These are phyloP conservation scores for Ascaphus truei DNA, from an alignment of 2,113 vertebrate genomes.

Conservation along the genomic window DNA sequence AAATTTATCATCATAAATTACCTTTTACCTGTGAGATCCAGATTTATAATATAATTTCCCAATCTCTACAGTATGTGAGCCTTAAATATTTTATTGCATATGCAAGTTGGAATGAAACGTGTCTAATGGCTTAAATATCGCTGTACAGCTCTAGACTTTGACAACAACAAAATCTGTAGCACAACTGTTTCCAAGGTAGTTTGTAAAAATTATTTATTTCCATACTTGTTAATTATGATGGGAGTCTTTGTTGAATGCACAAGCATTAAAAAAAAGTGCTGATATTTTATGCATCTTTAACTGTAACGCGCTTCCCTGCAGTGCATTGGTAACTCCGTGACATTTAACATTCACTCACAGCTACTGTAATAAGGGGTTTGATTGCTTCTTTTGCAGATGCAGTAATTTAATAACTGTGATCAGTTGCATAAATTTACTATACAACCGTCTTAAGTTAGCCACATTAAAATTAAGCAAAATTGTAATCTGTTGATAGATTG, in stretches of 20 bases:
- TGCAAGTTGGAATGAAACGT: constrained; percentile 59
- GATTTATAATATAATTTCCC: constrained; percentile 72
- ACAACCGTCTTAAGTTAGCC: constrained; percentile 80
- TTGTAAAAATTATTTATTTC: constrained; percentile 87
- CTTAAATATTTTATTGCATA: constrained; percentile 75
- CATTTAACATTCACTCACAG: constrained; percentile 83
- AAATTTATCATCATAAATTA: constrained; percentile 72
- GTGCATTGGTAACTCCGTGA: constrained; percentile 81
- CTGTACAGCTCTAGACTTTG: constrained; percentile 65
- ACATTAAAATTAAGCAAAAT: constrained; percentile 85
- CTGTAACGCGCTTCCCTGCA: constrained; percentile 79
- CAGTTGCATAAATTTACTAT: constrained; percentile 87
- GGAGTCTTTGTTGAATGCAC: constrained; percentile 83
- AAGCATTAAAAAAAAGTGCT: constrained; percentile 83
- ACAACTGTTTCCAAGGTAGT: constrained; percentile 79
- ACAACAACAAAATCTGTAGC: constrained; percentile 62
- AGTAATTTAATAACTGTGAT: constrained; percentile 88
- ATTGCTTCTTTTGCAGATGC: constrained; percentile 85
- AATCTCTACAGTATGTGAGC: constrained; percentile 68
- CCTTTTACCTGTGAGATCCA: constrained; percentile 58
- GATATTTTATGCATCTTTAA: constrained; percentile 87
- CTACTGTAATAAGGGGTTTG: constrained; percentile 85
- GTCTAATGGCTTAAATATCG: constrained; percentile 67
- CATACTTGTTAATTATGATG: constrained; percentile 84
- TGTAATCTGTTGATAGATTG: constrained; percentile 82